These are phyloP conservation scores for Diplazon laetatorius DNA, from an alignment of 2,888 invertebrate species.

Conservation along the genomic window DNA sequence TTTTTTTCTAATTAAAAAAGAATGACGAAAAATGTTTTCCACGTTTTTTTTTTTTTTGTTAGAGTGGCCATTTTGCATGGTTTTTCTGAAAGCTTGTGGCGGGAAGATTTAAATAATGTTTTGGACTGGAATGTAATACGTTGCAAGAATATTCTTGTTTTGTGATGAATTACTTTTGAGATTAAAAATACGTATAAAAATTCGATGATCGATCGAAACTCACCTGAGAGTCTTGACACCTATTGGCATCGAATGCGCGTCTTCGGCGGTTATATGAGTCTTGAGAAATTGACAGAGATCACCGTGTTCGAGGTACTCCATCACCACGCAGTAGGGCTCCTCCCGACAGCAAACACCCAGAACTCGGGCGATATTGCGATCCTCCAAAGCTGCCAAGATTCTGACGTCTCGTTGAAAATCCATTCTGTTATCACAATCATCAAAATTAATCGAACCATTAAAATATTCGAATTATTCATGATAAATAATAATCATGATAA, in stretches of 20 bases:
- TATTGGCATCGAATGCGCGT: constrained; percentile 84
- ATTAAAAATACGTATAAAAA: neutral
- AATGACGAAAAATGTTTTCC: too few species aligned
- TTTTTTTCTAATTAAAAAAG: too few species aligned
- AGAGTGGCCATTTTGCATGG: too few species aligned
- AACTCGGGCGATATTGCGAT: constrained; percentile 90
- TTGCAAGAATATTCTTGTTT: too few species aligned
- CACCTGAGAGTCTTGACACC: constrained; percentile 86
- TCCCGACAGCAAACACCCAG: constrained; percentile 90
- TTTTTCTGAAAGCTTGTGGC: too few species aligned
- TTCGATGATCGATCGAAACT: constrained; percentile 40
- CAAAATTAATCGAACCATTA: constrained; percentile 6
- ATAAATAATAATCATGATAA: neutral
- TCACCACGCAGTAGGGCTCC: constrained; percentile 91
- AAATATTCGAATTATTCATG: neutral
- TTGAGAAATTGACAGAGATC: constrained; percentile 92
- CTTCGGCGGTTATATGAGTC: constrained; percentile 87
- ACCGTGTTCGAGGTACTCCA: constrained; percentile 92
- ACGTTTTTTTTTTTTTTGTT: too few species aligned
- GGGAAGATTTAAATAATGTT: too few species aligned
- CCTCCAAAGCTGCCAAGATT: constrained; percentile 92
- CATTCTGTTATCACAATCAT: constrained; percentile 83
- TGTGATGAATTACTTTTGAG: too few species aligned
- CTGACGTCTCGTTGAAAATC: constrained; percentile 95
- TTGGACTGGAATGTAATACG: too few species aligned